phyloP scores from a whole-genome alignment of 2,888 invertebrate genomes.

The Pristionchus entomophagus region DNA sequence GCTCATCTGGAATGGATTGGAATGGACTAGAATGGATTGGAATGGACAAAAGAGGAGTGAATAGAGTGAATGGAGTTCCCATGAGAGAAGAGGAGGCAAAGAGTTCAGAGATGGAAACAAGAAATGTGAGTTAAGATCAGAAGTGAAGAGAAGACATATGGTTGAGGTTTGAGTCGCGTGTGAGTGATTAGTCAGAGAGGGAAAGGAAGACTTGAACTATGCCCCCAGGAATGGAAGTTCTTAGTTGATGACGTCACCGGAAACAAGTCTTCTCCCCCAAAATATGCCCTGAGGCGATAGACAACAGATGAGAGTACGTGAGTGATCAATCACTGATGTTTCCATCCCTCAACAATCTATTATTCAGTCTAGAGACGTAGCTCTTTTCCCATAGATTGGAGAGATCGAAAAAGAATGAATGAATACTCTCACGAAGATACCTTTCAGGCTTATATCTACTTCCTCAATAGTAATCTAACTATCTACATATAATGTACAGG shows the following conservation, averaged over 20 bases:
- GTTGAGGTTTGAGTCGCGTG: slow-evolving; percentile 24
- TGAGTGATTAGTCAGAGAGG: slow-evolving; percentile 19
- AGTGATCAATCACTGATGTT: not conserved
- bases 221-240: not conserved
- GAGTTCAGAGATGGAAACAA: not conserved
- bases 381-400: not conserved
- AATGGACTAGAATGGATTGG: too few relatives aligned
- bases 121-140: slow-evolving; percentile 2
- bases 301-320: not conserved
- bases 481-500: too few relatives aligned
- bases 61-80: not conserved
- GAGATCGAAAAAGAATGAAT: too few relatives aligned
- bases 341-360: not conserved
- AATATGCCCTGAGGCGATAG: not conserved
- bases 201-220: not conserved
- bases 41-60: too few relatives aligned
- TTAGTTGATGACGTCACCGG: not conserved
- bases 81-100: not conserved
- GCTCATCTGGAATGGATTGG: slow-evolving; percentile 18
- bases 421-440: too few relatives aligned
- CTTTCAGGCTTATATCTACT: too few relatives aligned
- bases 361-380: not conserved
- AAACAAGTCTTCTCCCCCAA: not conserved
- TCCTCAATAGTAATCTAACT: too few relatives aligned
- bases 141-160: slow-evolving; percentile 1